Base-by-base conservation (phyloP, 2,888 invertebrate species). In the Acanthosoma haemorrhoidale region DNA sequence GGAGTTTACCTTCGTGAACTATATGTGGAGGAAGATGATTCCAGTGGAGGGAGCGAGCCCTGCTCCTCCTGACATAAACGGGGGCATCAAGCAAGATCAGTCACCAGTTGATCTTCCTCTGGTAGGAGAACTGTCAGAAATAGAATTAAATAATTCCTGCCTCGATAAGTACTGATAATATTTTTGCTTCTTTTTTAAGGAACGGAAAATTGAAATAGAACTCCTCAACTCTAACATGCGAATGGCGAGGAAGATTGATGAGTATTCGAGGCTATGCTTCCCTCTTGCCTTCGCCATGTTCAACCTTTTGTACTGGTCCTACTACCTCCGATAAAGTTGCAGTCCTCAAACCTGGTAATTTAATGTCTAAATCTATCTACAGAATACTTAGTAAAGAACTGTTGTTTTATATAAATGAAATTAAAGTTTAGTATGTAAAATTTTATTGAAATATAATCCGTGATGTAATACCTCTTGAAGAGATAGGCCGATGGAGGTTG, bases 1-100 rank as follows among this genome's bases (percentile, higher is more conserved):
- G 67, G 82, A 82, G 73, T 82, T 82, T 75, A 82, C 82, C 4
- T 78, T 81, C 57, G 82, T 81, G 64, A 82, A 82, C 75, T 82
- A 82, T 75, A 78, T 82, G 75, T 82, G 80, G 80, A 76, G 81
- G 57, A 79, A 79, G 75, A 73, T 77, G 75, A 51, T 73, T 13
- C 57, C 64, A n/a, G 58, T 51, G 4, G 51, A 51, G 51, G 29
- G 51, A 25, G 51, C 29, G 1, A n/a, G n/a, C n/a, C 51, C 67
- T 2, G 18, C 43, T 58, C 32, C 57, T 6, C 16, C 57, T 15
- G 68, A 68, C 32, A 34, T 68, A 13, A 68, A 68, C 18, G 68
- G 68, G 15, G 57, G 43, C 9, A 21, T 68, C n/a, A 68, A 68
- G 58, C 68, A 68, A n/a, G 68, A 68, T 3, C 36, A n/a, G 58